phyloP scores from a whole-genome alignment of 2,888 invertebrate species.

The Ganaspis brasiliensis region DNA sequence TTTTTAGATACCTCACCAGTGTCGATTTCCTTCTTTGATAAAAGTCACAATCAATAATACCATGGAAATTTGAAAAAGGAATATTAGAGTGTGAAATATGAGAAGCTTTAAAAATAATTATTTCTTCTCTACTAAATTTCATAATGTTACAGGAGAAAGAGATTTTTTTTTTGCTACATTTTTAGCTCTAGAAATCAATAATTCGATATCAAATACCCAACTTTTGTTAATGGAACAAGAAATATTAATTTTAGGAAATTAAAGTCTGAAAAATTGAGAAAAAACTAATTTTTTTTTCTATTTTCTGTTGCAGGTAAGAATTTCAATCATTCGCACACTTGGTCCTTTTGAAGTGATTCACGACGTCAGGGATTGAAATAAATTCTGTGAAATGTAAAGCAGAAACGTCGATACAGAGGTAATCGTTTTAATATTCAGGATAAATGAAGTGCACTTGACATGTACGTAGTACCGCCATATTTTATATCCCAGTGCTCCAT shows the following conservation, averaged over 20 bases:
- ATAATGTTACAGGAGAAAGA: too few species aligned
- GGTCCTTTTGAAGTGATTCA: conserved; percentile 18
- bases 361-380: conserved; percentile 14
- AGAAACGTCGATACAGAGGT: conserved; percentile 40
- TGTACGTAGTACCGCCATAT: conserved; percentile 6
- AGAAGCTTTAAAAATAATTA: not conserved
- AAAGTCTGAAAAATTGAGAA: not conserved
- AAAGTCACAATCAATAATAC: conserved; percentile 34
- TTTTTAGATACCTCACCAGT: conserved; percentile 21
- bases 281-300: conserved; percentile 36
- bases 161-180: not conserved
- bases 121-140: not conserved
- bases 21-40: conserved; percentile 29
- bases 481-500: conserved; percentile 25
- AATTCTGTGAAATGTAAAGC: conserved; percentile 30
- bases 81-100: not conserved
- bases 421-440: conserved; percentile 40
- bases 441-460: conserved; percentile 34
- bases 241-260: not conserved
- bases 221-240: too few species aligned
- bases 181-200: not conserved
- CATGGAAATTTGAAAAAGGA: conserved; percentile 1
- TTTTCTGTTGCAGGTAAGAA: conserved; percentile 74
- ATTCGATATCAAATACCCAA: too few species aligned
- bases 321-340: conserved; percentile 21